Evolutionary conservation across 2,113 vertebrate genomes (phyloP).

Genomic region (Ammodramus savannarum): DNA sequence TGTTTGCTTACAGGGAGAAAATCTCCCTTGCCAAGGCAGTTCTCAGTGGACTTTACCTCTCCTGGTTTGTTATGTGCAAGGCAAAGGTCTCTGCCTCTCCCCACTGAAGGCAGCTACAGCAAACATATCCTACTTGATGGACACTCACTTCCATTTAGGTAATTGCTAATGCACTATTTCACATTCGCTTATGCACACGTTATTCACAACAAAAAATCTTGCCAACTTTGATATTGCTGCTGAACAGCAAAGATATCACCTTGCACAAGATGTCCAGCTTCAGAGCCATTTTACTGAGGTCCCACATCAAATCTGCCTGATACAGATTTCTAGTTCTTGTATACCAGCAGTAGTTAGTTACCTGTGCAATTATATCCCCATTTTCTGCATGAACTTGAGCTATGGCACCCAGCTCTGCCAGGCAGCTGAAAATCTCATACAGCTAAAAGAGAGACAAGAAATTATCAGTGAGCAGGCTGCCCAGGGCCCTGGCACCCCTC

Average conservation of each 20-base stretch:
- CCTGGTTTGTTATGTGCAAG: background rate
- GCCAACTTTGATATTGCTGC: background rate
- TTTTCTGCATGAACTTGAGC: constrained; percentile 97
- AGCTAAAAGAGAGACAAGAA: constrained; percentile 75
- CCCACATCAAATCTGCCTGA: background rate
- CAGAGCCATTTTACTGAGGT: background rate
- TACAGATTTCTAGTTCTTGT: background rate
- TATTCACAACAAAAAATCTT: background rate
- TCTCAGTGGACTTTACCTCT: background rate
- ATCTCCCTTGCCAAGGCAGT: background rate
- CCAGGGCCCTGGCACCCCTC: background rate
- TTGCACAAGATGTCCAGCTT: background rate
- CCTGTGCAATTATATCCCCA: constrained; percentile 96
- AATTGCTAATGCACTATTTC: background rate
- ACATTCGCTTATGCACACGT: background rate
- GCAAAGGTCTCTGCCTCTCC: background rate
- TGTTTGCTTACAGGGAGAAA: background rate
- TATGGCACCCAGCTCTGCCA: constrained; percentile 88
- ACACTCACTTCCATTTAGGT: background rate
- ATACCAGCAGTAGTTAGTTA: constrained; percentile 43
- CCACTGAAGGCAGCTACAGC: background rate
- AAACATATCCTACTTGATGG: background rate
- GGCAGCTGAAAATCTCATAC: constrained; percentile 92
- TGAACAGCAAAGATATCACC: background rate
- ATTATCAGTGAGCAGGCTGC: background rate